Base-by-base conservation (phyloP, 1,140 invertebrate genomes). In the Potamilus streckersoni region DNA sequence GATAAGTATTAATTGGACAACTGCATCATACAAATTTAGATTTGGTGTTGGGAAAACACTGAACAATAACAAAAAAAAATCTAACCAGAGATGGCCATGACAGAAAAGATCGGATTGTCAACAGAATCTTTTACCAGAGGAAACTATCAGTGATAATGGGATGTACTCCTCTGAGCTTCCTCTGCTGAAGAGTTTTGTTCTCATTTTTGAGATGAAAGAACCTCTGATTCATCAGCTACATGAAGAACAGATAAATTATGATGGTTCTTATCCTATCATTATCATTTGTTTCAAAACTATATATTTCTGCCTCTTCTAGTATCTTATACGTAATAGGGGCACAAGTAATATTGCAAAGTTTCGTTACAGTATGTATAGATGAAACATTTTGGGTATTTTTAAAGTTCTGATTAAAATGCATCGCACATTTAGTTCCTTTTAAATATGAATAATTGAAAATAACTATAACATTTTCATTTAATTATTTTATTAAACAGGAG, bases 31-130 rank as follows among this genome's bases (percentile, higher is more conserved):
- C 23, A 23, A 23, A 23, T 2, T 23, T 23, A 23, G 23, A 23
- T 23, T 23, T 23, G 23, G 23, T 23, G 23, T 23, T 23, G 23
- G 23, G 23, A 23, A 23, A 23, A 23, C 23, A 23, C 2, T 23
- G 23, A 23, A 23, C 23, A 23, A 23, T 0, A 23, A 23, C 2
- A 23, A 23, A 23, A 23, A 23, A 23, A 23, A 23, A 23, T 23
- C 66, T 80, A 13, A 80, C 78, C 23, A 73, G 77, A 62, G 73
- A 80, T 11, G 78, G 78, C 16, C 59, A 19, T 55, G 70, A 80
- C 6, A 68, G 78, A n/a, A 80, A 80, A 58, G 61, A 78, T 19
- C 64, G 76, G 27, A 79, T 76, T 68, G 70, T 67, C 20, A 19
- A 76, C 23, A 69, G 70, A 55, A 38, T 79, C 17, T 81, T 78